Base-by-base conservation (phyloP, 1,140 invertebrate species). In the Aphis gossypii region DNA sequence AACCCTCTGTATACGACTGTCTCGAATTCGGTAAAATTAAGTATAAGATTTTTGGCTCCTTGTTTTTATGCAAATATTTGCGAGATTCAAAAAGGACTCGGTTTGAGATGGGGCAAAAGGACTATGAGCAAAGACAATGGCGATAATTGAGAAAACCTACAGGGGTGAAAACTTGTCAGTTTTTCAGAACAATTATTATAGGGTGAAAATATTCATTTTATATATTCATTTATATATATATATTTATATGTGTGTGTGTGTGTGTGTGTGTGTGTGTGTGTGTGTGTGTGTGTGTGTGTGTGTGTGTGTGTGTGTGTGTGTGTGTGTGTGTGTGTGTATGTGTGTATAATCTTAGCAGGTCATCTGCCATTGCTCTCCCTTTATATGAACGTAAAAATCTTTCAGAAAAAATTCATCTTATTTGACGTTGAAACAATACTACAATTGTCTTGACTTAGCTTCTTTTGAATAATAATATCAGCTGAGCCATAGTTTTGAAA, bases 21-120 rank as follows among this genome's bases (percentile, higher is more conserved):
- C 48, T 21, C 48, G 18, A n/a, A 46, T n/a, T 35, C 68, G 44
- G 20, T 51, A 35, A 44, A 93, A 93, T 83, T 93, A 84, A 84
- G 68, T 84, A 83, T 84, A 84, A 93, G 91, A 93, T 93, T 93
- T 93, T 93, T 84, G 82, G 76, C 30, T 82, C 82, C 68, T 93
- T 93, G 82, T 93, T 93, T 93, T 84, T 93, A 93, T 93, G 91
- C 91, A 86, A 93, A 93, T 93, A 93, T 93, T 93, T 93, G 76
- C n/a, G 48, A 51, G 76, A 41, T 23, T 48, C 23, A 3, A 23
- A 44, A 84, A 46, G 82, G 46, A 14, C n/a, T 35, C 4, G 23
- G n/a, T 91, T 68, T 82, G 21, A n/a, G 82, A 23, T 41, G 21
- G 82, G 76, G 84, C 76, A 84, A 93, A 84, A 56, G 35, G 48